Evolutionary conservation across 2,113 vertebrate species (phyloP).

Genomic region (Plecotus auritus): DNA sequence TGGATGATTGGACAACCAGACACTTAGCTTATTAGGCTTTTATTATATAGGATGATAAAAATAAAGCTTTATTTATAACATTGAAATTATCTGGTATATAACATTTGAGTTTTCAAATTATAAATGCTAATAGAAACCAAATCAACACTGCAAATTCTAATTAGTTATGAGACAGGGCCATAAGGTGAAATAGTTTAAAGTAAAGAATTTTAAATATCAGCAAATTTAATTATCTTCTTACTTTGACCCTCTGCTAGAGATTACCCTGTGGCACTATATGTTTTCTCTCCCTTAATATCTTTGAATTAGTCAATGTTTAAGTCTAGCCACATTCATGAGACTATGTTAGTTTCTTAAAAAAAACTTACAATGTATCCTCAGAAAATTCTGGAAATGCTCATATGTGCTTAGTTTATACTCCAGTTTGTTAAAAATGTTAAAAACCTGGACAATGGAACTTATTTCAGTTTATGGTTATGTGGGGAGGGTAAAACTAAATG

Average conservation of each 20-base stretch:
- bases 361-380: background rate
- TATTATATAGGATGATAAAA: background rate
- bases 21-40: too few species aligned
- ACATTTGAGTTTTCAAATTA: background rate
- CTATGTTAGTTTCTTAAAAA: background rate
- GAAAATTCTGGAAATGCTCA: background rate
- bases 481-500: background rate
- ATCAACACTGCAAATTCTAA: background rate
- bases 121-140: background rate
- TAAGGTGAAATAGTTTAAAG: background rate
- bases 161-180: background rate
- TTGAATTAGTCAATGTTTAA: background rate
- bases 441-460: background rate
- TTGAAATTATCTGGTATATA: conserved; percentile 9
- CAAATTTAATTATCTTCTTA: conserved; percentile 27
- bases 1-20: too few species aligned
- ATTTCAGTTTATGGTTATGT: background rate
- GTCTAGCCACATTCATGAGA: background rate
- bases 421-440: background rate
- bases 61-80: background rate
- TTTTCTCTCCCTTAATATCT: background rate
- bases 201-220: background rate
- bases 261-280: background rate
- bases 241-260: background rate
- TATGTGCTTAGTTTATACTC: background rate